phyloP scores from a whole-genome alignment of 2,113 vertebrate species.

The Pandion haliaetus region DNA sequence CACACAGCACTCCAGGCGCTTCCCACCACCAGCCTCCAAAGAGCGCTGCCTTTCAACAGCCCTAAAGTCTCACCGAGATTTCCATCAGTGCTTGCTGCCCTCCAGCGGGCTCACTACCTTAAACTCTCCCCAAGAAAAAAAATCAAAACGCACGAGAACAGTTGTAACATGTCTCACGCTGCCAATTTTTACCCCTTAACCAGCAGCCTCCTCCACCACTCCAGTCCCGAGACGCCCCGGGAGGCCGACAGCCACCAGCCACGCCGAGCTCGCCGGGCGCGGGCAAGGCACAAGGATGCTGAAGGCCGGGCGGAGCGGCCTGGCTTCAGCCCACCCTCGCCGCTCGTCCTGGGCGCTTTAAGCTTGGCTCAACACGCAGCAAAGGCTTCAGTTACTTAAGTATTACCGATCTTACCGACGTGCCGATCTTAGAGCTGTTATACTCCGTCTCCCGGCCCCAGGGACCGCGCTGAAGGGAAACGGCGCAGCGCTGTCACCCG shows the following conservation, averaged over 20 bases:
- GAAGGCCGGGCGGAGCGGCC: not conserved
- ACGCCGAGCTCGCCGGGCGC: not conserved
- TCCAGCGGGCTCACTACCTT: fast-evolving
- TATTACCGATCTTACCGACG: fast-evolving
- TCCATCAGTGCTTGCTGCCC: not conserved
- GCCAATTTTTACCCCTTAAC: not conserved
- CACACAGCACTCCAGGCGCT: fast-evolving
- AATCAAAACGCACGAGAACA: fast-evolving
- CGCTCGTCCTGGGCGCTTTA: too few species aligned
- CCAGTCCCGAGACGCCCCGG: too few species aligned
- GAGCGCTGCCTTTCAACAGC: too few species aligned
- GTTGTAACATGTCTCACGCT: fast-evolving
- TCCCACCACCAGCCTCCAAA: not conserved
- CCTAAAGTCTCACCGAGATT: not conserved
- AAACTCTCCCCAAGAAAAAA: not conserved
- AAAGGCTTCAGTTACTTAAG: not conserved
- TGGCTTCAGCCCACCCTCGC: not conserved
- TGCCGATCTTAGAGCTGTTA: too few species aligned
- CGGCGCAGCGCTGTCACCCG: not conserved
- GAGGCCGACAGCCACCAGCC: not conserved
- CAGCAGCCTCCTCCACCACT: not conserved
- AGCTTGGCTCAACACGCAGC: not conserved
- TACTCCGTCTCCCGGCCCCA: not conserved
- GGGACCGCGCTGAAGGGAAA: not conserved
- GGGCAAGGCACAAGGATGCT: not conserved